phyloP scores from a whole-genome alignment of 2,113 vertebrate genomes.

The Caranx melampygus region DNA sequence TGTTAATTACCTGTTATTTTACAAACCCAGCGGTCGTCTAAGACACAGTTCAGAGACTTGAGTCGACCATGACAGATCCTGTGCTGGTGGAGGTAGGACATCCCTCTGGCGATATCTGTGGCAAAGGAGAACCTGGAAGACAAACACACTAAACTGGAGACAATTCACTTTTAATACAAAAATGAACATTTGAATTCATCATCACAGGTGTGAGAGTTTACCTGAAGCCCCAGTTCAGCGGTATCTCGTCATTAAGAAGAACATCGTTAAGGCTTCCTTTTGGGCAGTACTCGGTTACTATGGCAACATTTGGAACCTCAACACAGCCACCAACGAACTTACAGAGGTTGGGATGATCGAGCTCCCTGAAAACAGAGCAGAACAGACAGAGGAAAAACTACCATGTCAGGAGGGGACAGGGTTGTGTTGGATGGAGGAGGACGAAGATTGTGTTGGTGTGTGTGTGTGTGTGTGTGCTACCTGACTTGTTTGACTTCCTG shows the following conservation, averaged over 20 bases:
- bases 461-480: constrained; percentile 65
- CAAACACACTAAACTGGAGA: neutral
- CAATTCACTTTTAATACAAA: neutral
- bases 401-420: neutral
- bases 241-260: constrained; percentile 88
- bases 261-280: constrained; percentile 88
- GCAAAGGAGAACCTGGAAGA: constrained; percentile 88
- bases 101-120: constrained; percentile 86
- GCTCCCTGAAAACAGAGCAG: constrained; percentile 81
- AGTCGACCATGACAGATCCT: constrained; percentile 85
- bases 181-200: neutral
- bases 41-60: constrained; percentile 88
- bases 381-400: neutral
- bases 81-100: constrained; percentile 89
- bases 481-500: constrained; percentile 90
- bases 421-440: neutral
- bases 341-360: constrained; percentile 90
- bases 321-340: constrained; percentile 89
- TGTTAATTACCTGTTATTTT: constrained; percentile 86
- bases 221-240: constrained; percentile 88
- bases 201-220: too few species aligned
- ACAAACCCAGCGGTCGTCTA: constrained; percentile 90
- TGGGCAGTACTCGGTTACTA: constrained; percentile 90
- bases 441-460: neutral
- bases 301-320: constrained; percentile 87